Evolutionary conservation across 1,140 invertebrate genomes (phyloP), one percentile per base, ranked within the genome.

Genomic region (Teleopsis dalmanni): DNA sequence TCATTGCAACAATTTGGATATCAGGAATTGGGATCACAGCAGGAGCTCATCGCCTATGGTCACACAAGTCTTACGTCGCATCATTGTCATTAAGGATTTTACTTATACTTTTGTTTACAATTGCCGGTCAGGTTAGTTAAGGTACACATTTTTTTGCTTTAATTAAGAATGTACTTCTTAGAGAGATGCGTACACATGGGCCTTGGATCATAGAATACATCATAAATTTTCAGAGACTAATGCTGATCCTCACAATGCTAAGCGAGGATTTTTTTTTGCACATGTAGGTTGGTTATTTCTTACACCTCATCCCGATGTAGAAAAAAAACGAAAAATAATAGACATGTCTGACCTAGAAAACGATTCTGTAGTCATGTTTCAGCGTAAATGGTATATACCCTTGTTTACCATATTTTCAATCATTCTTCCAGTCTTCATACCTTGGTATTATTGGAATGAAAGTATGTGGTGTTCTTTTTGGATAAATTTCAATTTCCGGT

Each of bases 331-430:
- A 14, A 79, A 80, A 45, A 76, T 76, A 7, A 78, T 96, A 0
- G 85, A 89, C 56, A 79, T 91, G 70, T 82, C 80, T 10, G 94
- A 98, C 70, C 74, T 97, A 31, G 76, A 85, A 53, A 79, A 75
- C 9, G 92, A 97, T 72, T 81, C 83, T 0, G 84, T 96, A 10
- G 81, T 95, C 33, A 83, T 82, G 75, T 87, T 90, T 75, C 93
- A 96, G 61, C 83, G 84, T 64, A 85, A 73, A 60, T 80, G 80
- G 35, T 83, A 91, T 72, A 75, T 88, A 37, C 81, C 82, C 6
- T 71, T 91, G 16, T 90, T 92, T 56, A 73, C 83, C 0, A 48
- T 91, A 1, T 72, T 87, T 36, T 86, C 87, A 50, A 85, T 95
- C 41, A 60, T 81, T 2, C 35, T 96, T 8, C 93, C 94, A 1